These are phyloP conservation scores for Lithobates sylvaticus DNA, from an alignment of 2,797 vertebrate genomes.

Conservation along the genomic window DNA sequence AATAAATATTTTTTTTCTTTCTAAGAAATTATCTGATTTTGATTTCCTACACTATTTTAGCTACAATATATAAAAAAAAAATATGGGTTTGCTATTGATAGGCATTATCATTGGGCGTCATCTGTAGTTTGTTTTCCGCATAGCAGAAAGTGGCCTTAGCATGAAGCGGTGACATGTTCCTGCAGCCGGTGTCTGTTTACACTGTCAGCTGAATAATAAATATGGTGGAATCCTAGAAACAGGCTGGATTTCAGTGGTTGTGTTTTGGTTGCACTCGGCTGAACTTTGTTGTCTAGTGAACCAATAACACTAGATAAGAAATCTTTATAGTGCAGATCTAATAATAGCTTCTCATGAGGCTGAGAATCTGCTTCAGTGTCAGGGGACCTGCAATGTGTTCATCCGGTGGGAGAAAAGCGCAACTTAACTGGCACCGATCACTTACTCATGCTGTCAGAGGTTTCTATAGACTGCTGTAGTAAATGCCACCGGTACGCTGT, in stretches of 20 bases:
- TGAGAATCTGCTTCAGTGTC: slow-evolving; percentile 23
- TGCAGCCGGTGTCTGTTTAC: slow-evolving; percentile 14
- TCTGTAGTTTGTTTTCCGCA: not conserved
- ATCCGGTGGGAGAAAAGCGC: slow-evolving; percentile 27
- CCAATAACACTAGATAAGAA: slow-evolving; percentile 34
- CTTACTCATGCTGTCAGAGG: slow-evolving; percentile 46
- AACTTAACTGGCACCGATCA: slow-evolving; percentile 43
- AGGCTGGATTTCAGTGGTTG: not conserved
- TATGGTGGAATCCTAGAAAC: slow-evolving; percentile 9
- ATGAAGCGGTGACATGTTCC: not conserved
- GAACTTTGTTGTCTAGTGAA: slow-evolving; percentile 45
- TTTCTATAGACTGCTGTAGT: slow-evolving; percentile 12
- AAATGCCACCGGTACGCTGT: not conserved
- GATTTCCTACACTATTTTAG: not conserved
- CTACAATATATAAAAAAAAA: not conserved
- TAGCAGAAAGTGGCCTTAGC: not conserved
- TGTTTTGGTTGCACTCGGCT: slow-evolving; percentile 32
- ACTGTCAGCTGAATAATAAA: slow-evolving; percentile 26
- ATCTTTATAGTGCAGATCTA: slow-evolving; percentile 24
- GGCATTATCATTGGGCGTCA: not conserved
- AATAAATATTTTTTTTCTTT: too few relatives aligned
- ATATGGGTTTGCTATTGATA: not conserved
- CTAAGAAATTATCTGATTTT: not conserved
- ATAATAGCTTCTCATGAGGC: slow-evolving; percentile 29
- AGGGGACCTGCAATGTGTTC: slow-evolving; percentile 21